A percentile compares a stretch with the other conserved stretches of the same genome.
These are phyloP conservation scores for Strix uralensis DNA, from an alignment of 2,113 vertebrate species.

Conservation along the genomic window DNA sequence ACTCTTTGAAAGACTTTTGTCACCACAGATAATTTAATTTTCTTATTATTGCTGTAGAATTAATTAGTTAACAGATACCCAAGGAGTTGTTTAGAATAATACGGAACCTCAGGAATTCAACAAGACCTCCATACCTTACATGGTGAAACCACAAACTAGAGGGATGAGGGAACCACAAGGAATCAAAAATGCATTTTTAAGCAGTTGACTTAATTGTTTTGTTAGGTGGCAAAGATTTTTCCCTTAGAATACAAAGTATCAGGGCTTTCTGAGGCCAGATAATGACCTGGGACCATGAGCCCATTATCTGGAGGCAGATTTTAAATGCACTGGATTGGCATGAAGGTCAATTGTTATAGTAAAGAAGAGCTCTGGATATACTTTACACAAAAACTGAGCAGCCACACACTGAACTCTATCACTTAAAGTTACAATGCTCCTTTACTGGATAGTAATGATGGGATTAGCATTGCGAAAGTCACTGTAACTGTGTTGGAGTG, in stretches of 20 bases:
- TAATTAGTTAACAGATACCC: not conserved
- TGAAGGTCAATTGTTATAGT: not conserved
- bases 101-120: not conserved
- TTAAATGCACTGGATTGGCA: constrained; percentile 34
- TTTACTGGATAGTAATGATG: not conserved
- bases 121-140: not conserved
- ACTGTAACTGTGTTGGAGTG: not conserved
- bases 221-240: not conserved
- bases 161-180: not conserved
- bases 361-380: not conserved
- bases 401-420: not conserved
- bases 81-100: not conserved
- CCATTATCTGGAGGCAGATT: not conserved
- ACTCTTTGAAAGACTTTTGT: not conserved
- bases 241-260: not conserved
- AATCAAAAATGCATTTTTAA: not conserved
- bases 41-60: not conserved
- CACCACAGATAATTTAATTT: not conserved
- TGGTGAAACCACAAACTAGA: not conserved
- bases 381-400: not conserved
- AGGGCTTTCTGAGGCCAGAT: not conserved
- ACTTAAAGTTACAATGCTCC: not conserved
- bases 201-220: not conserved
- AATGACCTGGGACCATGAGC: not conserved
- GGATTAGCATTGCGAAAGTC: not conserved